Conservation (phyloP, 2,797 vertebrate species). For the Syngnathus rostellatus region DNA sequence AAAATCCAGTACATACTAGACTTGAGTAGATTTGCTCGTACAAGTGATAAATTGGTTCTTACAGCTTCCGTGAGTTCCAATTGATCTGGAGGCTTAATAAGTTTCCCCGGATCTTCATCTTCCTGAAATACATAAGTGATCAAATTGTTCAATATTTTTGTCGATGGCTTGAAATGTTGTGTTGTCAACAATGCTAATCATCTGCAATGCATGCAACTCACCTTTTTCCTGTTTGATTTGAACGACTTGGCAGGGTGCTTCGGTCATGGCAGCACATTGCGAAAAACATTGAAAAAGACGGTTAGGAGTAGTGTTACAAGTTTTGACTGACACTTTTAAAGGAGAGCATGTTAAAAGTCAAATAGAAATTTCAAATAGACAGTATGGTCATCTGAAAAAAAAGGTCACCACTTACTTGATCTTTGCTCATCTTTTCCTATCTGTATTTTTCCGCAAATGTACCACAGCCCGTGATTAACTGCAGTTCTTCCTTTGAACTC, state of each 20-base stretch:
- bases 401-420: background rate
- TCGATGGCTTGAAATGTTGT: background rate
- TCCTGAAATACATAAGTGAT: conserved; percentile 60
- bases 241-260: conserved; percentile 45
- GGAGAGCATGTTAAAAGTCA: background rate
- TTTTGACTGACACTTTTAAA: background rate
- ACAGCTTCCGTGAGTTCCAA: conserved; percentile 80
- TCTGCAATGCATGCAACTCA: conserved; percentile 20
- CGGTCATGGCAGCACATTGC: conserved; percentile 25
- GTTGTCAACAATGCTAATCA: background rate
- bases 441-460: background rate
- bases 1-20: background rate
- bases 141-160: background rate
- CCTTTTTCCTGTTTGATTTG: conserved; percentile 66
- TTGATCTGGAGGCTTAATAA: conserved; percentile 77
- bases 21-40: background rate
- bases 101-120: conserved; percentile 69
- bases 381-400: background rate
- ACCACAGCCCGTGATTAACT: background rate
- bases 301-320: background rate
- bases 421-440: conserved; percentile 1
- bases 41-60: conserved; percentile 36
- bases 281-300: background rate
- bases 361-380: background rate
- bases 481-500: background rate